phyloP scores from a whole-genome alignment of 2,888 invertebrate species.

The Chelonus formosanus region DNA sequence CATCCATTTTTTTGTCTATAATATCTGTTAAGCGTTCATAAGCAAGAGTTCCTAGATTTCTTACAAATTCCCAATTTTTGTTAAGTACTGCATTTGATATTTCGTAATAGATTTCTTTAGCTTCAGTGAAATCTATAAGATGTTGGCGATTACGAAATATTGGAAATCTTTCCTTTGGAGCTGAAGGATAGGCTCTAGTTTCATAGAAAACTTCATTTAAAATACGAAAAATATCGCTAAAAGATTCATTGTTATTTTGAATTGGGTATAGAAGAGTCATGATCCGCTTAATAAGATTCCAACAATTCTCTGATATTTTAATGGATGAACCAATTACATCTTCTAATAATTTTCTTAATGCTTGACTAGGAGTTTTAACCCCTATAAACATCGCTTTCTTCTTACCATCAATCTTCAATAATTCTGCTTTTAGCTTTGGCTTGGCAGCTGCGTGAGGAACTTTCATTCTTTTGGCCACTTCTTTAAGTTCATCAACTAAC shows the following conservation, averaged over 20 bases:
- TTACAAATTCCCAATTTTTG: slow-evolving; percentile 51
- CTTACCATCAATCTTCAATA: slow-evolving; percentile 44
- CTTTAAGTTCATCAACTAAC: slow-evolving; percentile 46
- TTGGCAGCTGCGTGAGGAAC: slow-evolving; percentile 45
- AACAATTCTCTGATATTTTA: slow-evolving; percentile 42
- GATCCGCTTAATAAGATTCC: slow-evolving; percentile 50
- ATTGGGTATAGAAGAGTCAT: slow-evolving; percentile 53
- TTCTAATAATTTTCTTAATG: slow-evolving; percentile 39
- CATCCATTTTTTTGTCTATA: slow-evolving; percentile 36
- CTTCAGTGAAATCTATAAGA: slow-evolving; percentile 49
- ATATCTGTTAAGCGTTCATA: background rate
- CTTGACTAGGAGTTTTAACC: slow-evolving; percentile 44
- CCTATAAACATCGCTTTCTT: slow-evolving; percentile 50
- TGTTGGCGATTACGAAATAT: slow-evolving; percentile 52
- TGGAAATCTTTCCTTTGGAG: slow-evolving; percentile 47
- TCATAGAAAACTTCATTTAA: slow-evolving; percentile 48
- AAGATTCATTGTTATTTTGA: slow-evolving; percentile 47
- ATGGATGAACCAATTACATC: slow-evolving; percentile 47
- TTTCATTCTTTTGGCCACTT: slow-evolving; percentile 48
- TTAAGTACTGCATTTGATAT: slow-evolving; percentile 41
- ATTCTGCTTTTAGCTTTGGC: slow-evolving; percentile 38
- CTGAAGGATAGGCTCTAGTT: slow-evolving; percentile 47
- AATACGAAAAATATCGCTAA: slow-evolving; percentile 48
- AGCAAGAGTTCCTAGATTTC: slow-evolving; percentile 47
- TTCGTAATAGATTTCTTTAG: slow-evolving; percentile 40